A percentile compares a stretch with the other conserved stretches of the same genome.
phyloP scores from a whole-genome alignment of 2,888 invertebrate species.

The Acrobasis consociella region DNA sequence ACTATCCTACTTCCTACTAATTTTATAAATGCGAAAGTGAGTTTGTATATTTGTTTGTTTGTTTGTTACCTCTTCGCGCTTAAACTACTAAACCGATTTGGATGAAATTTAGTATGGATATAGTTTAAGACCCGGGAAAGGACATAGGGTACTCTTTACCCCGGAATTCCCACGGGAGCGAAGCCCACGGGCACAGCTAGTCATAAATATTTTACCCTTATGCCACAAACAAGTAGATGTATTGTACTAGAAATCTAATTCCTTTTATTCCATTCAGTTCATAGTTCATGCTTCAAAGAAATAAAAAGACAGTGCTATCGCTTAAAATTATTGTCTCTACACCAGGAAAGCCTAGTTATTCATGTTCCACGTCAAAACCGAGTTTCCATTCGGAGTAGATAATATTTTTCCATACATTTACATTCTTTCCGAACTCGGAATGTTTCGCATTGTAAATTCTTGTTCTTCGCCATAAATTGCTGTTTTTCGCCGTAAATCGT shows the following conservation, averaged over 20 bases:
- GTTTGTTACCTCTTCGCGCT: too few species aligned
- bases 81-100: too few species aligned
- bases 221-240: too few species aligned
- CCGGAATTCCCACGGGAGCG: too few species aligned
- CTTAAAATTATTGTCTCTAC: slow-evolving; percentile 1
- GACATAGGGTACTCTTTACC: too few species aligned
- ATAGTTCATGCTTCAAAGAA: neutral
- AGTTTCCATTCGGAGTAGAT: slow-evolving; percentile 30
- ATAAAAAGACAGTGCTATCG: slow-evolving; percentile 6
- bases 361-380: slow-evolving; percentile 17
- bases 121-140: too few species aligned
- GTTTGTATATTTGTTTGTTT: too few species aligned
- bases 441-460: slow-evolving; percentile 46
- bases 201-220: too few species aligned
- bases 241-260: neutral
- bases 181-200: too few species aligned
- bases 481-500: slow-evolving; percentile 40
- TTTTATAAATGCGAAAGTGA: too few species aligned
- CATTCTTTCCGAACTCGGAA: slow-evolving; percentile 40
- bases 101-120: too few species aligned
- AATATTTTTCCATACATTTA: slow-evolving; percentile 39
- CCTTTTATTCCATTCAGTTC: neutral
- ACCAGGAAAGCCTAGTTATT: slow-evolving; percentile 14
- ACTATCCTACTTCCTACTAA: too few species aligned
- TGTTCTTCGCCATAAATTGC: slow-evolving; percentile 27